A percentile compares a stretch with the other conserved stretches of the same genome.
phyloP scores from a whole-genome alignment of 23 tunicate species.

The Styela clava region DNA sequence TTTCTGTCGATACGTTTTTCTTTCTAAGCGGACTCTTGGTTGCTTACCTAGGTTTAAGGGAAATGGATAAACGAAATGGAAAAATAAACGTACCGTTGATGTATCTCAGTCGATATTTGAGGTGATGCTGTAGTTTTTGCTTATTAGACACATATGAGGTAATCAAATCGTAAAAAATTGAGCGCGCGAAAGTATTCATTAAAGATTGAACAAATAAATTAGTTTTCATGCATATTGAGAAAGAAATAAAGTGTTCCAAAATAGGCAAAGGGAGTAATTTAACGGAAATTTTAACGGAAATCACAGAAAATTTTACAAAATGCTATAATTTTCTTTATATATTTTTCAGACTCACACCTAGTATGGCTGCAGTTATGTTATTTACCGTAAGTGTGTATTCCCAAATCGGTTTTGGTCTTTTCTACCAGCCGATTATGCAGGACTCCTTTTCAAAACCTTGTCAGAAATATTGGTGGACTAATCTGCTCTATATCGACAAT shows the following conservation, averaged over 20 bases:
- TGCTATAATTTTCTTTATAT: too few species aligned
- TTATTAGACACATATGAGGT: not conserved
- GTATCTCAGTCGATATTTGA: conserved; percentile 68
- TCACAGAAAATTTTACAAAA: too few species aligned
- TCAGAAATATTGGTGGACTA: conserved; percentile 81
- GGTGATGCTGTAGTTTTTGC: conserved; percentile 27
- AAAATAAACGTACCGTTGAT: conserved; percentile 62
- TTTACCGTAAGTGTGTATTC: conserved; percentile 36
- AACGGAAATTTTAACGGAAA: too few species aligned
- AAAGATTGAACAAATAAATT: too few species aligned
- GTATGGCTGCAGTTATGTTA: conserved; percentile 71
- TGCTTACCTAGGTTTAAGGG: conserved; percentile 78
- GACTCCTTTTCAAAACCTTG: conserved; percentile 26
- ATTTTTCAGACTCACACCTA: conserved; percentile 84
- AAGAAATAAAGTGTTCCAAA: too few species aligned
- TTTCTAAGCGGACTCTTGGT: conserved; percentile 84
- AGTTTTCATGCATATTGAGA: too few species aligned
- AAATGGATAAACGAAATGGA: conserved; percentile 53
- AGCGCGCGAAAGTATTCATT: too few species aligned
- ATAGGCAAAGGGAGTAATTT: too few species aligned
- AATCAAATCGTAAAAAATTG: not conserved
- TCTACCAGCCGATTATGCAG: conserved; percentile 10
- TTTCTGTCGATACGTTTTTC: conserved; percentile 88
- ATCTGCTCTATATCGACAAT: conserved; percentile 37
- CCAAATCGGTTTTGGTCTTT: conserved; percentile 74